These are phyloP conservation scores for Gopherus flavomarginatus DNA, from an alignment of 2,113 vertebrate genomes.

Conservation along the genomic window DNA sequence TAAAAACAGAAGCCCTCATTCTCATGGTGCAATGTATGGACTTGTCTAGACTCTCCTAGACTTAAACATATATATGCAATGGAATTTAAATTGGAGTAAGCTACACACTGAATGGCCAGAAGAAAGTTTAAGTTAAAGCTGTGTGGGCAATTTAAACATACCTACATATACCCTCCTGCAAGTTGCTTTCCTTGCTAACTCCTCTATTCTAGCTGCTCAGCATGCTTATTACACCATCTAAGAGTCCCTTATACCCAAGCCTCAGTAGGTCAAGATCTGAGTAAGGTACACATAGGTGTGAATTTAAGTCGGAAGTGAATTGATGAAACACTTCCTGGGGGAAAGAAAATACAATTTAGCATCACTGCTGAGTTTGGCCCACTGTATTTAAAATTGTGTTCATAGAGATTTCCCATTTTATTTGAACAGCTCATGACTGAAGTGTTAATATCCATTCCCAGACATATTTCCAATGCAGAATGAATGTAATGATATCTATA, in stretches of 20 bases:
- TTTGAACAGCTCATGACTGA: too few relatives aligned
- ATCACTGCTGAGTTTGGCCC: background rate
- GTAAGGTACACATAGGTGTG: background rate
- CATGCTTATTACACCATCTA: background rate
- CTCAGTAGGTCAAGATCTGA: background rate
- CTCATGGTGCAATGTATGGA: background rate
- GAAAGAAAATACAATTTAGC: fast-evolving
- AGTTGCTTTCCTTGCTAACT: background rate
- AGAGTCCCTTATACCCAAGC: background rate
- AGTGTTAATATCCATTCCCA: background rate
- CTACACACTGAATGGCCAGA: background rate
- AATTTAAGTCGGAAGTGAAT: background rate
- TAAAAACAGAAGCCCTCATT: background rate
- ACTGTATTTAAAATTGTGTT: background rate
- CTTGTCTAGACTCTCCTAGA: background rate
- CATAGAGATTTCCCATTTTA: background rate
- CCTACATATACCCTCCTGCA: background rate
- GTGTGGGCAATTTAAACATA: background rate
- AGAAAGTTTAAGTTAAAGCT: background rate
- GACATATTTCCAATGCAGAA: background rate
- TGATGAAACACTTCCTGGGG: background rate
- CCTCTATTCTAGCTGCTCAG: background rate
- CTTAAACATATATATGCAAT: fast-evolving
- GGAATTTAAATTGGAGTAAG: background rate
- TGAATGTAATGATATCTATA: background rate